phyloP scores from a whole-genome alignment of 2,797 vertebrate species.

The Eremophila alpestris region DNA sequence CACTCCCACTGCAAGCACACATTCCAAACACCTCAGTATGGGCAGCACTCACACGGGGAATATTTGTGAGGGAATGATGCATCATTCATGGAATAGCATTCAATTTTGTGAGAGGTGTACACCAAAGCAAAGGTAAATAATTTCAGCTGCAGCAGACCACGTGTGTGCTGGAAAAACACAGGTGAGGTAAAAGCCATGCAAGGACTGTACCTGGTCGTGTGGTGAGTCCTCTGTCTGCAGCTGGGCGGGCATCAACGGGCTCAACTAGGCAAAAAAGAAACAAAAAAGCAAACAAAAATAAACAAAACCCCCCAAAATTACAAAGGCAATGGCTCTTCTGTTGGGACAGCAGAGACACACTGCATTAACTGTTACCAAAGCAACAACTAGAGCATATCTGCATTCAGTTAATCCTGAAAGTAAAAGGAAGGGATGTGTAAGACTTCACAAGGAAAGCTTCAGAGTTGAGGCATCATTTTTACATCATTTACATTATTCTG shows the following conservation, averaged over 20 bases:
- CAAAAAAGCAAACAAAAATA: slow-evolving; percentile 70
- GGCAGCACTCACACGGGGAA: background rate
- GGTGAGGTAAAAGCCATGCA: slow-evolving; percentile 43
- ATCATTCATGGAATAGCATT: background rate
- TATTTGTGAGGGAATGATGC: background rate
- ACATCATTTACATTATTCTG: background rate
- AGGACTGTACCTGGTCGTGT: slow-evolving; percentile 88
- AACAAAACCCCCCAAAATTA: slow-evolving; percentile 46
- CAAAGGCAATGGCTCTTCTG: slow-evolving; percentile 29
- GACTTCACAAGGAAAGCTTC: background rate
- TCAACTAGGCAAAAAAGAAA: slow-evolving; percentile 85
- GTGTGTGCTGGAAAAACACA: background rate
- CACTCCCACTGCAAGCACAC: background rate
- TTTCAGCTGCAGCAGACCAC: slow-evolving; percentile 7
- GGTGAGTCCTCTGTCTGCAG: slow-evolving; percentile 90
- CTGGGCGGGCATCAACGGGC: slow-evolving; percentile 91
- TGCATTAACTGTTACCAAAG: slow-evolving; percentile 42
- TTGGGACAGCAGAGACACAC: slow-evolving; percentile 44
- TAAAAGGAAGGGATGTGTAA: background rate
- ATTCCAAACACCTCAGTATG: rapidly evolving
- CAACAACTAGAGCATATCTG: slow-evolving; percentile 29
- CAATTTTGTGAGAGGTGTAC: background rate
- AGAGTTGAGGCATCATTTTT: background rate
- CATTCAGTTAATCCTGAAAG: slow-evolving; percentile 1
- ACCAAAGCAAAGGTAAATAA: background rate